phyloP scores from a whole-genome alignment of 2,797 vertebrate genomes.

The Zalophus californianus region DNA sequence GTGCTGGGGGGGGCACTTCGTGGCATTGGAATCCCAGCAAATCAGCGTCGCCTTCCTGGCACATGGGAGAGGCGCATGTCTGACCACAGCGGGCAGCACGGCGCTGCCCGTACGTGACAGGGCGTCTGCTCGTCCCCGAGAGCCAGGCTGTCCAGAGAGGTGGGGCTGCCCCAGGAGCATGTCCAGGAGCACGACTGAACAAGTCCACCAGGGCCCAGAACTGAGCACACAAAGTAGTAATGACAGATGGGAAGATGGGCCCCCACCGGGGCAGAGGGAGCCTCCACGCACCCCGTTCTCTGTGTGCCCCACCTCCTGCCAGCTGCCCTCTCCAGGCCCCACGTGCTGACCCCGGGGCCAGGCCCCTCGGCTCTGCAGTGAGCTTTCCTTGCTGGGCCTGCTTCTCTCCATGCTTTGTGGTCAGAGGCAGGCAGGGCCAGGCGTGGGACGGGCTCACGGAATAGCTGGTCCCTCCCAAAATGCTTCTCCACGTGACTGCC shows the following conservation, averaged over 20 bases:
- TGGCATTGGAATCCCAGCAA: rapidly evolving
- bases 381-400: neutral
- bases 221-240: no score
- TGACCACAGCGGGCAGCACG: neutral
- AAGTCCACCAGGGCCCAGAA: no score
- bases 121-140: rapidly evolving
- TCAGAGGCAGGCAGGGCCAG: neutral
- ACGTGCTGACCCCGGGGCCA: rapidly evolving
- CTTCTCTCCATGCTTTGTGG: neutral
- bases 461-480: neutral
- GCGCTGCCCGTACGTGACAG: rapidly evolving
- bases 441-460: neutral
- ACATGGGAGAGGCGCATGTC: rapidly evolving
- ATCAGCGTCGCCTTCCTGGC: no score
- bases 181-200: neutral
- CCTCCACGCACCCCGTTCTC: no score
- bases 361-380: neutral
- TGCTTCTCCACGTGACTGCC: neutral
- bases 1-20: no score
- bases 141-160: neutral
- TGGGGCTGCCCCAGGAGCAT: neutral
- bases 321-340: neutral
- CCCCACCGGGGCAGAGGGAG: neutral
- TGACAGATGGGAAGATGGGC: neutral
- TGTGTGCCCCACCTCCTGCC: no score